phyloP scores from a whole-genome alignment of 2,888 invertebrate species.

The Tetanocera ferruginea region DNA sequence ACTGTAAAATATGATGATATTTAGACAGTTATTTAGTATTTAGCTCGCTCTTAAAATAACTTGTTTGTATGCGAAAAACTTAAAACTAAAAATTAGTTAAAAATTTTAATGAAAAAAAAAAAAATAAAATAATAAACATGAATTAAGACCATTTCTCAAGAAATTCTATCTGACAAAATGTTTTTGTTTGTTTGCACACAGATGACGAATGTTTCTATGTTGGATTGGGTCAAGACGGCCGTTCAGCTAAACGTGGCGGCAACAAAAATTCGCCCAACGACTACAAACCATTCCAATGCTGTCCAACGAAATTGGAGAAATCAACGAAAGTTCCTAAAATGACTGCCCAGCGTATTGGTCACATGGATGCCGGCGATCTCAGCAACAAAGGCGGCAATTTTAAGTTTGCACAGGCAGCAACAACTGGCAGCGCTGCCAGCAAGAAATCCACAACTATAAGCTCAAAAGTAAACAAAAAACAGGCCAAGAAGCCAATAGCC shows the following conservation, averaged over 20 bases:
- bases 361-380: conserved; percentile 58
- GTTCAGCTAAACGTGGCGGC: conserved; percentile 66
- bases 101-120: conserved; percentile 25
- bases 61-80: conserved; percentile 39
- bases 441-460: conserved; percentile 44
- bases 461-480: conserved; percentile 50
- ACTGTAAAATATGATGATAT: neutral
- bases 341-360: conserved; percentile 71
- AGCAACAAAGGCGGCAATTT: conserved; percentile 59
- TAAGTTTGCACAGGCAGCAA: conserved; percentile 53
- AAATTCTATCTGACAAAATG: conserved; percentile 77
- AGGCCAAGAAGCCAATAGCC: conserved; percentile 36
- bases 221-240: conserved; percentile 87
- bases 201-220: conserved; percentile 98
- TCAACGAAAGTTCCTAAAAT: conserved; percentile 85
- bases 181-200: conserved; percentile 83
- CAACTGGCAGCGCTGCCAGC: conserved; percentile 46
- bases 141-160: conserved; percentile 26
- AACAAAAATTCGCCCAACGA: conserved; percentile 72
- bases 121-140: conserved; percentile 42
- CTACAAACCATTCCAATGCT: conserved; percentile 93
- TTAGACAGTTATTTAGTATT: conserved; percentile 6
- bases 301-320: conserved; percentile 86
- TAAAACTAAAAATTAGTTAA: conserved; percentile 38
- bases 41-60: conserved; percentile 32